Evolutionary conservation across 2,113 vertebrate species (phyloP).

Genomic region (Mola mola): DNA sequence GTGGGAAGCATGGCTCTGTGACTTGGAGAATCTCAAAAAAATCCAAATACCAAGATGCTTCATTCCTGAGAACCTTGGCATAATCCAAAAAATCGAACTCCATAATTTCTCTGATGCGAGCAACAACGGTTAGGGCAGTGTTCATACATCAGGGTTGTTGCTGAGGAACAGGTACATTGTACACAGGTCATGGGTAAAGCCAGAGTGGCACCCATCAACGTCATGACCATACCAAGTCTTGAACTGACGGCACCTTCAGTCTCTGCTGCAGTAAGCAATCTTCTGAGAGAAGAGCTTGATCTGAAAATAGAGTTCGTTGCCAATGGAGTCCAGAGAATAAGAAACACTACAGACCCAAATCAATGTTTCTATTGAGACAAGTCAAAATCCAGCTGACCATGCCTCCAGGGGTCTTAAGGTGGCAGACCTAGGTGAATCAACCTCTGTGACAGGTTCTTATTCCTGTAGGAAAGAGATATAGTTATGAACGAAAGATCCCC

Average conservation of each 20-base stretch:
- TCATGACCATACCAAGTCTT: neutral
- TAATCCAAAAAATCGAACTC: neutral
- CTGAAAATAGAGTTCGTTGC: neutral
- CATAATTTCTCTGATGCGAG: conserved; percentile 18
- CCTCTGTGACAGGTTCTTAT: neutral
- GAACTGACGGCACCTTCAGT: neutral
- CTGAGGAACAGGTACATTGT: conserved; percentile 1
- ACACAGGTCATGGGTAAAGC: neutral
- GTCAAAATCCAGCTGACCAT: conserved; percentile 7
- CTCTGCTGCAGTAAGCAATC: neutral
- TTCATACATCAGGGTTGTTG: conserved; percentile 9
- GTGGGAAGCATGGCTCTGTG: neutral
- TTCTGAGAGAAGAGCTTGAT: neutral
- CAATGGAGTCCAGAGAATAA: conserved; percentile 2
- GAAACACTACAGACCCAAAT: neutral
- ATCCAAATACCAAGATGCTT: conserved; percentile 11
- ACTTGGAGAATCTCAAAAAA: neutral
- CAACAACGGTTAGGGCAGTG: neutral
- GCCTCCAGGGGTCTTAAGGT: neutral
- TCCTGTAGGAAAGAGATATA: neutral
- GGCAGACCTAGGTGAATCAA: conserved; percentile 1
- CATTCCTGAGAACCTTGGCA: neutral
- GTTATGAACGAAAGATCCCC: neutral
- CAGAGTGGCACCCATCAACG: neutral
- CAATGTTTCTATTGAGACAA: neutral